Percentiles rank a stretch among this genome's conserved stretches.
Conservation (phyloP, 2,113 vertebrate genomes). For the Tamias sibiricus region DNA sequence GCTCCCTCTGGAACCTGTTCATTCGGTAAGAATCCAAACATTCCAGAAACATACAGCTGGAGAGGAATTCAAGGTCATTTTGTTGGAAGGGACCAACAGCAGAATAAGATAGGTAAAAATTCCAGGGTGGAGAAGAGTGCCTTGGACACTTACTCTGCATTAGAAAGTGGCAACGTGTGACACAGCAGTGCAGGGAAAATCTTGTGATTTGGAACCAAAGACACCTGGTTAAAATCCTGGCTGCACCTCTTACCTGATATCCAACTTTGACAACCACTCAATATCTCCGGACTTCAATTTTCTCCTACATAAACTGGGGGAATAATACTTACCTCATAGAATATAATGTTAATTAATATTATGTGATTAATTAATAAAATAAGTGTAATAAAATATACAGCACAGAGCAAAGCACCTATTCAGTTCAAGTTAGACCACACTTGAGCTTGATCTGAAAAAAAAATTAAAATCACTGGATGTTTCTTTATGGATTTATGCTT, state of each 20-base stretch:
- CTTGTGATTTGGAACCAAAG: neutral
- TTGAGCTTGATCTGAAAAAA: neutral
- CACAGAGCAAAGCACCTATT: neutral
- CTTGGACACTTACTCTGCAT: neutral
- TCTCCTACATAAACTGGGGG: neutral
- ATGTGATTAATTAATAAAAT: neutral
- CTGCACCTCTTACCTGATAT: neutral
- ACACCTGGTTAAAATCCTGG: neutral
- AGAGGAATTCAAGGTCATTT: conserved; percentile 60
- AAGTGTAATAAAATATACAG: neutral
- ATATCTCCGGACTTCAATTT: neutral
- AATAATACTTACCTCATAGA: neutral
- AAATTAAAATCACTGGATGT: neutral
- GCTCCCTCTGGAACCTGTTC: neutral
- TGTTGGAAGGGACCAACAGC: neutral
- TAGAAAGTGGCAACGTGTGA: too few species aligned
- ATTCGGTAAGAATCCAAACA: conserved; percentile 12
- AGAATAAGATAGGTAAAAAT: neutral
- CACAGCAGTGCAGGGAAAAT: too few species aligned
- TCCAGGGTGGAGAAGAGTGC: neutral
- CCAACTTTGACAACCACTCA: neutral
- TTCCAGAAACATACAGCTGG: conserved; percentile 23
- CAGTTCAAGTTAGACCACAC: neutral
- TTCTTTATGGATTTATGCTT: conserved; percentile 30
- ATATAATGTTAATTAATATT: neutral